Evolutionary conservation across 2,888 invertebrate species (phyloP).

Genomic region (Camptogramma bilineatum): DNA sequence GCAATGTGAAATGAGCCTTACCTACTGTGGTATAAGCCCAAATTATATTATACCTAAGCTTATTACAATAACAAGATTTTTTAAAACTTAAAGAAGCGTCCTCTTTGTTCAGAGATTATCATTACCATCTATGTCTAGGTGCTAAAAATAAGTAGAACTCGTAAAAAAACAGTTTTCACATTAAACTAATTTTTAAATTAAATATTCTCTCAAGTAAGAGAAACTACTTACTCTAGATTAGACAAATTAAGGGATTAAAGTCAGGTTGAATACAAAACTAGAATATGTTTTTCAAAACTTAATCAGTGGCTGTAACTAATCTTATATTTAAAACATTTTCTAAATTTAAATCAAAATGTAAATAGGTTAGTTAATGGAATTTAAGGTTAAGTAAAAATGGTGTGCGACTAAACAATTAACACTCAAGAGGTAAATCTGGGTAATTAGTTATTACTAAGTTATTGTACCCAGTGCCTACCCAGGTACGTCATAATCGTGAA

Average conservation of each 20-base stretch:
- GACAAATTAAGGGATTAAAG: slow-evolving; percentile 13
- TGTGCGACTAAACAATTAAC: slow-evolving; percentile 25
- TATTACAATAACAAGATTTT: not conserved
- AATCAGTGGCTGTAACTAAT: slow-evolving; percentile 17
- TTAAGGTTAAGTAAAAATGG: slow-evolving; percentile 8
- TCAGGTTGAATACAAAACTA: not conserved
- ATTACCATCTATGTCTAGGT: not conserved
- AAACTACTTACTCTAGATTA: slow-evolving; percentile 8
- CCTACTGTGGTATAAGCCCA: not conserved
- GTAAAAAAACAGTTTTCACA: not conserved
- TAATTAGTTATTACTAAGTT: slow-evolving; percentile 39
- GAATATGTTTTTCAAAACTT: not conserved
- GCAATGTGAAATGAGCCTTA: slow-evolving; percentile 8
- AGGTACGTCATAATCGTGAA: slow-evolving; percentile 53
- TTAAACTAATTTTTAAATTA: not conserved
- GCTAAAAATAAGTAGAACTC: not conserved
- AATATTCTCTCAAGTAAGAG: not conserved
- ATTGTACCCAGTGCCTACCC: slow-evolving; percentile 12
- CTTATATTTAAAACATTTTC: slow-evolving; percentile 5
- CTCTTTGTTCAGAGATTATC: too few species aligned
- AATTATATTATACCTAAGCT: not conserved
- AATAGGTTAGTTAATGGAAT: slow-evolving; percentile 2
- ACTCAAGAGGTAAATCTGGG: slow-evolving; percentile 35
- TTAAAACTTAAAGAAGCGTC: too few species aligned
- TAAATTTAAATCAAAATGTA: slow-evolving; percentile 3